Percentiles rank a stretch among this genome's conserved stretches.
Evolutionary conservation across 2,797 vertebrate species (phyloP).

Genomic region (Pangasius larnaudii): DNA sequence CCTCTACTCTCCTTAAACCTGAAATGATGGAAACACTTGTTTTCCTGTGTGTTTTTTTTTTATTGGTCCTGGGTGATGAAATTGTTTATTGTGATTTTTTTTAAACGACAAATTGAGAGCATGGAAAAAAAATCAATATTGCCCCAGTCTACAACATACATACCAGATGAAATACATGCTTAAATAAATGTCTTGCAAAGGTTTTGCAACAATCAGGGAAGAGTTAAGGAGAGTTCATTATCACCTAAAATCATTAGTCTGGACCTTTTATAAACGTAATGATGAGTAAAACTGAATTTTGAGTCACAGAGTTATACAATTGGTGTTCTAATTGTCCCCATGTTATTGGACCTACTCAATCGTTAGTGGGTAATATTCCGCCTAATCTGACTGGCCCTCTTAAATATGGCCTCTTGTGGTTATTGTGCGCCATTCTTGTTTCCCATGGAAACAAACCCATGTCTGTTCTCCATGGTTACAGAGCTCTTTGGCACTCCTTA

Average conservation of each 20-base stretch:
- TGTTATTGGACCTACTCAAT: slow-evolving; percentile 13
- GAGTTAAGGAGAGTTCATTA: neutral
- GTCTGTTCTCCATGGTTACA: slow-evolving; percentile 45
- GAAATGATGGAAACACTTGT: neutral
- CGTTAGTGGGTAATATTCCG: slow-evolving; percentile 29
- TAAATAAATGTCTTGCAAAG: neutral
- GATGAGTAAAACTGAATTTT: neutral
- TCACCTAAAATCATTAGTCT: neutral
- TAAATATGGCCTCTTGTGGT: slow-evolving; percentile 13
- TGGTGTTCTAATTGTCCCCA: neutral
- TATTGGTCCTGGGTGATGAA: neutral
- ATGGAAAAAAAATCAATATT: neutral
- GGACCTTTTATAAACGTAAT: neutral
- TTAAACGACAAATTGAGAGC: neutral
- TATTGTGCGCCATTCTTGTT: slow-evolving; percentile 28
- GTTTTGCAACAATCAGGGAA: neutral
- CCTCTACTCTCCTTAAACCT: neutral
- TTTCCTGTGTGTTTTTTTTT: neutral
- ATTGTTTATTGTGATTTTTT: neutral
- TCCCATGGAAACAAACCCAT: slow-evolving; percentile 39
- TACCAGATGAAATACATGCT: neutral
- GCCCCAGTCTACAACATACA: neutral
- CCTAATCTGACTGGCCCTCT: slow-evolving; percentile 21
- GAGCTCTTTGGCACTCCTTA: slow-evolving; percentile 14
- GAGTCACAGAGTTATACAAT: neutral